A percentile compares a stretch with the other conserved stretches of the same genome.
Evolutionary conservation across 2,797 vertebrate species (phyloP).

Genomic region (Zonotrichia albicollis): DNA sequence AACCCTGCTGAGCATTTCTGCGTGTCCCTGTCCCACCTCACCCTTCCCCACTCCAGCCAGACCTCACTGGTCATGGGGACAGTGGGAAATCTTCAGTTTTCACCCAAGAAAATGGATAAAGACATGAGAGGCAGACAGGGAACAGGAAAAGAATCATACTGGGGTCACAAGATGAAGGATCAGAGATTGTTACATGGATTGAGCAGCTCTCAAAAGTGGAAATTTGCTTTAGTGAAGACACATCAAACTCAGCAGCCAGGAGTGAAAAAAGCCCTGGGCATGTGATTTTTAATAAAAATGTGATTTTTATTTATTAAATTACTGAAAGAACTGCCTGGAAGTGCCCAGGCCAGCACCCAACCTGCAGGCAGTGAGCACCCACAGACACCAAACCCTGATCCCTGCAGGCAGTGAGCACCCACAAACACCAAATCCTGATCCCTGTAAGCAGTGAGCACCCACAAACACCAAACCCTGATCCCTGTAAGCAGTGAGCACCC

Average conservation of each 20-base stretch:
- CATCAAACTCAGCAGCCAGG: neutral
- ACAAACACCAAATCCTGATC: neutral
- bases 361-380: neutral
- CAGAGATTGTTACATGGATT: neutral
- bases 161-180: neutral
- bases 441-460: neutral
- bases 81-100: neutral
- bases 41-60: neutral
- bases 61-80: accelerated
- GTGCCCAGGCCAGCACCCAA: neutral
- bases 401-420: neutral
- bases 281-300: accelerated
- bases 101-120: neutral
- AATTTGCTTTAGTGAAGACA: neutral
- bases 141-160: accelerated
- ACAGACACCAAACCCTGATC: accelerated
- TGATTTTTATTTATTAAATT: neutral
- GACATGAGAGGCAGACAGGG: neutral
- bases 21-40: neutral
- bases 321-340: neutral
- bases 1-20: neutral
- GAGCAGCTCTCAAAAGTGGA: neutral
- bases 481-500: too few species aligned
- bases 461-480: too few species aligned
- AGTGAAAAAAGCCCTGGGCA: neutral